Base-by-base conservation (phyloP, 2,113 vertebrate genomes). In the Hirundichthys speculiger region DNA sequence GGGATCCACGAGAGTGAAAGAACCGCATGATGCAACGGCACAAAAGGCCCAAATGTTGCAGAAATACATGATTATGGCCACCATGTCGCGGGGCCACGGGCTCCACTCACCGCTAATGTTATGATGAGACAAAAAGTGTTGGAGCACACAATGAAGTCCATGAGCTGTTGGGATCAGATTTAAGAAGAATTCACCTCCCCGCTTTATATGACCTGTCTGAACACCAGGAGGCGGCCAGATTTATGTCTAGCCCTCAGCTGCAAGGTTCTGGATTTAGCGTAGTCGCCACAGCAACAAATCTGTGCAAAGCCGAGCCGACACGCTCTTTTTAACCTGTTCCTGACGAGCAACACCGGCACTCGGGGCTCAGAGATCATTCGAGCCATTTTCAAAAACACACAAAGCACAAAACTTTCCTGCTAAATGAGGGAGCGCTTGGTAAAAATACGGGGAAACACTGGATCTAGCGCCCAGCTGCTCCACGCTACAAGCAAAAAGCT, bases 191-290 rank as follows among this genome's bases (percentile, higher is more conserved):
- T 47, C 55, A 27, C 65, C 63, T 55, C 56, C n/a, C 38, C 16
- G 40, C 61, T 72, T 48, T 55, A 46, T 79, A 75, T 74, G 82
- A 75, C 60, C 77, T 74, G 67, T 48, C 80, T 41, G 73, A 76
- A 56, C 69, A 64, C 62, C 73, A 60, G 71, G 66, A 73, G 85
- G 70, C 73, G 53, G 77, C 39, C 42, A 84, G 86, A 88, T 90
- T 86, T 84, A 88, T 88, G 75, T 78, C 79, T 63, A 10, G 80
- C 82, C 86, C 78, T 78, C 58, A 77, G 86, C 83, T 69, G 56
- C 75, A 85, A 84, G 77, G 82, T 76, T 85, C 78, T 82, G 55
- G 24, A 76, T 79, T 81, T 69, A 70, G 73, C 52, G 68, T 56
- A 49, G 77, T 49, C 64, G 21, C 68, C 70, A 42, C 51, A 48